Evolutionary conservation across 2,888 invertebrate genomes (phyloP).

Genomic region (Athalia circularis): DNA sequence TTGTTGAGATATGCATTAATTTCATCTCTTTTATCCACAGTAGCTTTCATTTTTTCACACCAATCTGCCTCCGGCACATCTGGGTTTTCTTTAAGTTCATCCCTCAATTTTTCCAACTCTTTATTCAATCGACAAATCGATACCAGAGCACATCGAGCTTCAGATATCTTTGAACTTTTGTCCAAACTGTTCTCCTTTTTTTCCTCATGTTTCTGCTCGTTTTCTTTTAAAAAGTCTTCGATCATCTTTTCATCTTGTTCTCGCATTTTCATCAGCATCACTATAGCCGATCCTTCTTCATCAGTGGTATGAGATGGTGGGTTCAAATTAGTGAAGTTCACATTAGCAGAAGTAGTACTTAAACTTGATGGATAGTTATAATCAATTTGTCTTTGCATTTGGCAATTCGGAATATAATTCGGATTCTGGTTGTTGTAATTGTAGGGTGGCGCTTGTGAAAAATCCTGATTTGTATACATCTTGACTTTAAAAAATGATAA

Average conservation of each 20-base stretch:
- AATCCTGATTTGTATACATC: constrained; percentile 29
- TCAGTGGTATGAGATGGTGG: neutral
- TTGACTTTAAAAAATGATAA: neutral
- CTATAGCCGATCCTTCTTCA: constrained; percentile 6
- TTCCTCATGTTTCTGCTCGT: neutral
- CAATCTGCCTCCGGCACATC: constrained; percentile 77
- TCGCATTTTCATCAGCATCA: constrained; percentile 52
- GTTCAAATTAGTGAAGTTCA: constrained; percentile 18
- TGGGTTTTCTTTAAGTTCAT: constrained; percentile 74
- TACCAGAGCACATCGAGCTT: constrained; percentile 68
- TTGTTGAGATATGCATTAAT: constrained; percentile 74
- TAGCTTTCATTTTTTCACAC: constrained; percentile 75
- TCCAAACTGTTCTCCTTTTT: neutral
- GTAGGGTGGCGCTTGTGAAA: constrained; percentile 16
- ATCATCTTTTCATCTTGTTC: constrained; percentile 59
- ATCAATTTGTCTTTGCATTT: constrained; percentile 19
- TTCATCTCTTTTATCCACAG: constrained; percentile 75
- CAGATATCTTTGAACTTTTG: constrained; percentile 67
- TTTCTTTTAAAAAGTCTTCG: constrained; percentile 57
- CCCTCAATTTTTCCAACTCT: constrained; percentile 71
- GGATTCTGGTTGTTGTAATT: neutral
- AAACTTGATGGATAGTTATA: neutral
- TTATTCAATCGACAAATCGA: constrained; percentile 67
- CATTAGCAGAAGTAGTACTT: constrained; percentile 5
- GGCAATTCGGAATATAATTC: neutral